Evolutionary conservation across 2,797 vertebrate genomes (phyloP).

Genomic region (Syndactyla subalaris): DNA sequence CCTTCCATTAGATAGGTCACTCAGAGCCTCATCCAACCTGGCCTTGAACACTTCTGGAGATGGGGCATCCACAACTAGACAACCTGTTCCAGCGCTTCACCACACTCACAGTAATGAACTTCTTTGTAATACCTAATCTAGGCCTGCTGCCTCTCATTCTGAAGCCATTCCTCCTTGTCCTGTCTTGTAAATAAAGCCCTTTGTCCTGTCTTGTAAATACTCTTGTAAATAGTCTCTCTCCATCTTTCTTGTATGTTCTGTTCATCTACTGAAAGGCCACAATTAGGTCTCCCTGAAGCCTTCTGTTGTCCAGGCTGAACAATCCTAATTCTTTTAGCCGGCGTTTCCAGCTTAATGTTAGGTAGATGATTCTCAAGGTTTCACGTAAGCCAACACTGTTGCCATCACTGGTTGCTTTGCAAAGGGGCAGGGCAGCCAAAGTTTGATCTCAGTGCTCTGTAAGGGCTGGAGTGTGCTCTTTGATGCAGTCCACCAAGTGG

Average conservation of each 20-base stretch:
- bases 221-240: neutral
- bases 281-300: neutral
- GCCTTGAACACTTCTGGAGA: neutral
- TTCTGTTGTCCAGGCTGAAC: neutral
- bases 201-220: neutral
- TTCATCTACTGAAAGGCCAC: neutral
- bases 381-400: neutral
- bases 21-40: neutral
- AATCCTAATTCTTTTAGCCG: neutral
- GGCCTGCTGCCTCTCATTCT: neutral
- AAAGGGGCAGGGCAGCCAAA: neutral
- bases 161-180: neutral
- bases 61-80: neutral
- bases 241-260: neutral
- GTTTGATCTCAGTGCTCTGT: neutral
- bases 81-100: neutral
- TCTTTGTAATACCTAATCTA: neutral
- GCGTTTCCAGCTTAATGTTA: neutral
- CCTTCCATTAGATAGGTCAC: neutral
- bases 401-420: neutral
- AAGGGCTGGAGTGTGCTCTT: neutral
- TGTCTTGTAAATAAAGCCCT: neutral
- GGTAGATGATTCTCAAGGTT: neutral
- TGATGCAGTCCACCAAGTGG: accelerated
- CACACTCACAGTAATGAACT: neutral